Conservation (phyloP, 2,797 vertebrate species). For the Centroberyx gerrardi region DNA sequence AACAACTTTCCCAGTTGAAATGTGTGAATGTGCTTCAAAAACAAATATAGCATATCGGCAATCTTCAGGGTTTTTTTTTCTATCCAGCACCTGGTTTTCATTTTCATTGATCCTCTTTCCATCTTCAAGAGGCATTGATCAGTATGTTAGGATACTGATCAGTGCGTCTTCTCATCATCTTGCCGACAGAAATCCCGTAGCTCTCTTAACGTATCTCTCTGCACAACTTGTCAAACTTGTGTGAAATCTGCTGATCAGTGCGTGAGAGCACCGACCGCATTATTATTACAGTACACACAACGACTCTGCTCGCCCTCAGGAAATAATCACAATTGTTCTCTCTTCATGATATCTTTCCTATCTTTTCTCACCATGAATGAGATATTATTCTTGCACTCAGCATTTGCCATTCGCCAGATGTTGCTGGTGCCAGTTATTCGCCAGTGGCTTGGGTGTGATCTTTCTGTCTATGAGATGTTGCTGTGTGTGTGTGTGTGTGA, state of each 20-base stretch:
- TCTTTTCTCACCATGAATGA: slow-evolving; percentile 7
- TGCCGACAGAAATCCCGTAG: slow-evolving; percentile 10
- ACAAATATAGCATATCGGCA: background rate
- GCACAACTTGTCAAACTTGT: slow-evolving; percentile 69
- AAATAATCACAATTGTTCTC: slow-evolving; percentile 59
- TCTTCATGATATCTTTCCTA: background rate
- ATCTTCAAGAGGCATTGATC: no score
- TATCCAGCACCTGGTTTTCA: no score
- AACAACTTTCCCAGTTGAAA: slow-evolving; percentile 32
- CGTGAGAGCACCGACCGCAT: slow-evolving; percentile 53
- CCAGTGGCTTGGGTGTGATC: slow-evolving; percentile 16
- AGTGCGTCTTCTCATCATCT: slow-evolving; percentile 45
- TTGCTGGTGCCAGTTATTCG: background rate
- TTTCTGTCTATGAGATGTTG: background rate
- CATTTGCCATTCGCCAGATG: slow-evolving; percentile 18
- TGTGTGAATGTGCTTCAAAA: background rate
- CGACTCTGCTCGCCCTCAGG: slow-evolving; percentile 40
- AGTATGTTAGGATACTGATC: no score
- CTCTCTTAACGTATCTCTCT: slow-evolving; percentile 32
- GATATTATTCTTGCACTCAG: background rate
- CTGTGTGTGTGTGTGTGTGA: background rate
- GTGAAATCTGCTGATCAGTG: slow-evolving; percentile 73
- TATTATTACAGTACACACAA: slow-evolving; percentile 77
- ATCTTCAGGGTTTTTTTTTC: background rate
- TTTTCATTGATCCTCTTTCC: background rate